Evolutionary conservation across 2,888 invertebrate species (phyloP), one percentile per base, ranked within the genome.

Genomic region (Arctia plantaginis): DNA sequence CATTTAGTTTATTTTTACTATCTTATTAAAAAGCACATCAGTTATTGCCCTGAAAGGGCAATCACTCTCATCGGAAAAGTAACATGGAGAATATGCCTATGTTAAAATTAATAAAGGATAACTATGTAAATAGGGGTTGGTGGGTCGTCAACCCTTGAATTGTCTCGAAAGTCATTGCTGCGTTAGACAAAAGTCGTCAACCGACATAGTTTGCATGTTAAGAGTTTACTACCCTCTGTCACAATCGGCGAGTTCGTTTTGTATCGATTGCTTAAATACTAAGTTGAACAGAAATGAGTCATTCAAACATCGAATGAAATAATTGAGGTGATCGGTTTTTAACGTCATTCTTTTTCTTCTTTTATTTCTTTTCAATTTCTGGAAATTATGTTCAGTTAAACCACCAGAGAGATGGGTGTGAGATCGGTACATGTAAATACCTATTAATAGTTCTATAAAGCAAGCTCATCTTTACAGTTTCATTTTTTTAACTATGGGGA

Each of bases 151-250:
- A 67, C 67, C 47, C 67, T 47, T 67, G 67, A 67, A 47, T 47
- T 65, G 47, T 71, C 33, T n/a, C 33, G 33, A 41, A 27, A 66
- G 66, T 72, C 66, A 30, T 41, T 44, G 59, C 51, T 39, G 67
- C 33, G 39, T 66, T 30, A 62, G n/a, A 30, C n/a, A 23, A 39
- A 55, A 71, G 71, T 74, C 51, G 64, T 67, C 41, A 71, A 35
- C 74, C 74, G 74, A 65, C 71, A 74, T 65, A 71, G 67, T 68
- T 74, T 67, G 39, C 30, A 39, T 47, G 39, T 62, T 18, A 30
- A 4, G 18, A 30, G 51, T 62, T 70, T 47, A 72, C 68, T 59
- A 67, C 44, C 70, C 74, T 62, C n/a, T 64, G 2, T 64, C 33
- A 62, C 59, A 67, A 64, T 68, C 39, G 33, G 27, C n/a, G 12